phyloP scores from a whole-genome alignment of 2,888 invertebrate genomes.

The Eupsilia transversa region DNA sequence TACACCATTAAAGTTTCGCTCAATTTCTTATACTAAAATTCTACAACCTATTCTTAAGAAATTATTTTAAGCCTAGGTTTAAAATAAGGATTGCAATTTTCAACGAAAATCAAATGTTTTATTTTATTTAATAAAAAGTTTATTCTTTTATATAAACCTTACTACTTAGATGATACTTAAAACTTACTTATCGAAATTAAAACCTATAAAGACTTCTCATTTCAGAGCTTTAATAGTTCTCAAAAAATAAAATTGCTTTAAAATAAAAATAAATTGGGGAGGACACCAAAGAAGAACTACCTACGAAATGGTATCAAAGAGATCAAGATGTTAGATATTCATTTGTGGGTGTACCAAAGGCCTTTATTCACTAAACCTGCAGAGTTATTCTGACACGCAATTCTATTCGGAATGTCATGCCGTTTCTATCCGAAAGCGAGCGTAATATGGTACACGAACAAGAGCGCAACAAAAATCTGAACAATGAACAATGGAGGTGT shows the following conservation, averaged over 20 bases:
- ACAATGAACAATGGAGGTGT: not conserved
- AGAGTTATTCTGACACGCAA: constrained; percentile 17
- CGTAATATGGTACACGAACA: not conserved
- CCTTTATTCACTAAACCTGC: constrained; percentile 23
- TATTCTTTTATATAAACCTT: not conserved
- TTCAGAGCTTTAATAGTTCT: not conserved
- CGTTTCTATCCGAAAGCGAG: not conserved
- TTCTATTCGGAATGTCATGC: not conserved
- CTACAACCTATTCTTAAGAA: not conserved
- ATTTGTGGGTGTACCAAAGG: constrained; percentile 21
- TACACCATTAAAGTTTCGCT: no score
- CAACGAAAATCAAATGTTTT: not conserved
- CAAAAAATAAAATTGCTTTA: not conserved
- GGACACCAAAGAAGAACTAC: not conserved
- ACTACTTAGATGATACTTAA: constrained; percentile 1
- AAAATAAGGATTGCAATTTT: not conserved
- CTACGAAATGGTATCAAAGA: constrained; percentile 15
- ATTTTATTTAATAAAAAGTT: no score
- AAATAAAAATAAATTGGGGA: constrained; percentile 12
- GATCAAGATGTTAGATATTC: constrained; percentile 25
- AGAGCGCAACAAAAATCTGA: not conserved
- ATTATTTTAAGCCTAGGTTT: not conserved
- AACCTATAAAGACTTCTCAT: not conserved
- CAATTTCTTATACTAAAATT: not conserved
- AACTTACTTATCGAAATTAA: constrained; percentile 6